These are phyloP conservation scores for Poeciliopsis occidentalis DNA, from an alignment of 2,113 vertebrate genomes.

Conservation along the genomic window DNA sequence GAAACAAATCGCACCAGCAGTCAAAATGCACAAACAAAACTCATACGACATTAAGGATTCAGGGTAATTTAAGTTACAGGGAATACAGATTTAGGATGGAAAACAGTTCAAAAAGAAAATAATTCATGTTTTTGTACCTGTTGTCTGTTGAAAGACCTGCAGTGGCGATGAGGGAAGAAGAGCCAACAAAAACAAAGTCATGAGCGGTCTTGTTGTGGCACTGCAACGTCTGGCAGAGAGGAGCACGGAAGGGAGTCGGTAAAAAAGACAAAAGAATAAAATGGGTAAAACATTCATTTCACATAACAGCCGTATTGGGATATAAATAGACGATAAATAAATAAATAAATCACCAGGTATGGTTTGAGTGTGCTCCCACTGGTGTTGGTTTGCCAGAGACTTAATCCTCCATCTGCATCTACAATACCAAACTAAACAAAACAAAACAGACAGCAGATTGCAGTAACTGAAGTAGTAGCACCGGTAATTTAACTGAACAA, in stretches of 20 bases:
- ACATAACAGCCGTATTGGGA: background rate
- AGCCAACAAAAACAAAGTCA: constrained; percentile 96
- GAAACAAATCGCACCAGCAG: background rate
- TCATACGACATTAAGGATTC: background rate
- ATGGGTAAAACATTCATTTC: background rate
- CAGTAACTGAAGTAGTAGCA: background rate
- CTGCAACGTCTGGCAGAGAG: constrained; percentile 86
- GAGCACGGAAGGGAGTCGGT: constrained; percentile 18
- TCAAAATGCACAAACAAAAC: background rate
- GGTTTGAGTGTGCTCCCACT: constrained; percentile 90
- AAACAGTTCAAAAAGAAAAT: too few species aligned
- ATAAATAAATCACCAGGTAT: constrained; percentile 85
- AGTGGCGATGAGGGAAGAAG: constrained; percentile 95
- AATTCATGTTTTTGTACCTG: constrained; percentile 77
- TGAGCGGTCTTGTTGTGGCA: constrained; percentile 98
- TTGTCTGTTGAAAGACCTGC: constrained; percentile 95
- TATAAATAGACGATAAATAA: background rate
- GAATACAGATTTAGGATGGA: background rate
- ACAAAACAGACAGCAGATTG: constrained; percentile 15
- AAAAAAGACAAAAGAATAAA: constrained; percentile 16
- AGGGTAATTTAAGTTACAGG: background rate
- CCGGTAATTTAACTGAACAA: background rate
- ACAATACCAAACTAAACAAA: constrained; percentile 91
- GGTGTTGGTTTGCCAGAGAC: constrained; percentile 95
- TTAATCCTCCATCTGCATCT: constrained; percentile 95